Evolutionary conservation across 1,140 invertebrate genomes (phyloP), one percentile per base, ranked within the genome.

Genomic region (Eubasilissa regina): DNA sequence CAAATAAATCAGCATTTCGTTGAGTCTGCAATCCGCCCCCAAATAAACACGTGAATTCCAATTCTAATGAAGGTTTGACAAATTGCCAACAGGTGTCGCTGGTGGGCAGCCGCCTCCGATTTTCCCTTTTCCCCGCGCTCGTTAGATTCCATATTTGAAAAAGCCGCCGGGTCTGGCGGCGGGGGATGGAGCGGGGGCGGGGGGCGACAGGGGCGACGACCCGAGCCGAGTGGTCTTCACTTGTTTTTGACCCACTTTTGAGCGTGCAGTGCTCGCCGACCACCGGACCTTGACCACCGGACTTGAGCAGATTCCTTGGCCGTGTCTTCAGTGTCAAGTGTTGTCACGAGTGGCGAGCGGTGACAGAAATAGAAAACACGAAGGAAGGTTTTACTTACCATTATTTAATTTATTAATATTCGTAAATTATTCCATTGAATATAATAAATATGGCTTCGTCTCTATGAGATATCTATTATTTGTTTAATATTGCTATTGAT

Each of bases 161-260:
- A 64, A 19, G 0, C 25, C 25, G 25, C 25, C 25, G 25, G 25
- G 25, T 6, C 25, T 35, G 56, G 3, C 0, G 56, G 3, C 0
- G 56, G 17, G 56, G 56, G 19, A 17, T n/a, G 17, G 56, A 3
- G 12, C 12, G 17, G 21, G 62, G 21, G 19, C 62, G 62, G n/a
- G 17, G 56, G 12, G 12, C 12, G 17, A 3, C 62, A 25, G 21
- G 62, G 21, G 19, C 62, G 62, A 64, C 35, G 62, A 64, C 62
- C 62, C 21, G 11, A 58, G 62, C 19, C 62, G 35, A 64, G 15
- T 17, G 62, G 21, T 64, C 21, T 64, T 64, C 62, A 64, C 62
- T 64, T 64, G 62, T 64, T 64, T 64, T 44, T 64, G 62, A 64
- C 62, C 62, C 62, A 64, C 62, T 64, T 64, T 15, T 58, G 17